Base-by-base conservation (phyloP, 2,888 invertebrate genomes). In the Campoplex capitator region DNA sequence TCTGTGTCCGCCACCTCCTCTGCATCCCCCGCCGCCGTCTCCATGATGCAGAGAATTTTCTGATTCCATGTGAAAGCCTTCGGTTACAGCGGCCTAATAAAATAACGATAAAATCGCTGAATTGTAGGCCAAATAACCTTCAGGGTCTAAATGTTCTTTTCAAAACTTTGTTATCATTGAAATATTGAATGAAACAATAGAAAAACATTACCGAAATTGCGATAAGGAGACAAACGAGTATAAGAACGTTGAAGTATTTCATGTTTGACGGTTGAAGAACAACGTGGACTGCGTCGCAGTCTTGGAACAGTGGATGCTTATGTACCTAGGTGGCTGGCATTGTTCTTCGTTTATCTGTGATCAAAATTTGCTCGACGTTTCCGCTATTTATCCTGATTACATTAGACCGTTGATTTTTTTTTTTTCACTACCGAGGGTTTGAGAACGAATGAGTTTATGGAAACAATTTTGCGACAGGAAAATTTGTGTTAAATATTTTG, bases 171-270 rank as follows among this genome's bases (percentile, higher is more conserved):
- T 23, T 13, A 77, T 28, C 6, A 3, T 1, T 8, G 13, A 58
- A 18, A 58, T 38, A 23, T 28, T 16, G 13, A 7, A 23, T 42
- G 16, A 45, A 11, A 16, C 7, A 62, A 76, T 45, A 62, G n/a
- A 16, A 3, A 67, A 42, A 67, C 16, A 67, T 38, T 83, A 89
- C 89, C 88, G 83, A 56, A 58, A 85, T 51, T 23, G 67, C 75
- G n/a, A 87, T 56, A 2, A 88, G 23, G 32, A 88, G 38, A 48
- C 86, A 77, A 54, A 70, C 75, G 71, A 79, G 23, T 32, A 83
- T 82, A 67, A 77, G 67, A 58, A 86, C 11, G 73, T 67, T 80
- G 54, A 84, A 48, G 67, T 83, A 58, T 75, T 77, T 87, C 89
- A 89, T 89, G 62, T 54, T 77, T 45, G 16, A 45, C 16, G 48